Conservation (phyloP, 2,797 vertebrate genomes). For the Poecile montanus region DNA sequence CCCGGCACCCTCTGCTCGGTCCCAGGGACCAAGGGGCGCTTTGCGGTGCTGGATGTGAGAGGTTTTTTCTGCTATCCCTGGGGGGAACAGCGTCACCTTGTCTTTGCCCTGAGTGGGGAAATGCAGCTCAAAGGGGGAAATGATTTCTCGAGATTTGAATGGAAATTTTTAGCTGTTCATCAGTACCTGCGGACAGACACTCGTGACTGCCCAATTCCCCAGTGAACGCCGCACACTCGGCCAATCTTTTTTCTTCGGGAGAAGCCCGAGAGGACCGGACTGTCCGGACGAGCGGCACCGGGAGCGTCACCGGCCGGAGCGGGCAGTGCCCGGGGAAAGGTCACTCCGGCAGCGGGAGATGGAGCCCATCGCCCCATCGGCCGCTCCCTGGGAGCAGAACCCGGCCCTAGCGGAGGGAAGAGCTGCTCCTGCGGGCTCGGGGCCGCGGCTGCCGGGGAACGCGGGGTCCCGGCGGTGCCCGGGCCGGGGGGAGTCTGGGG, state of each 20-base stretch:
- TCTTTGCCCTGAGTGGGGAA: background rate
- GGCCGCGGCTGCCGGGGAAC: background rate
- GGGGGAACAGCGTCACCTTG: background rate
- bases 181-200: background rate
- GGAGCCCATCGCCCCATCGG: background rate
- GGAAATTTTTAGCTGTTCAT: background rate
- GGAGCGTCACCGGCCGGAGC: background rate
- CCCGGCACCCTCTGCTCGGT: background rate
- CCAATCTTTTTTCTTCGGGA: background rate
- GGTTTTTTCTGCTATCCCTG: background rate
- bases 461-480: background rate
- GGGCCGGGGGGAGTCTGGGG: background rate
- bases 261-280: background rate
- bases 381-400: background rate
- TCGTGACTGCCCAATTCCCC: background rate
- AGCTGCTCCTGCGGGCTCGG: background rate
- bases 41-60: background rate
- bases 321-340: background rate
- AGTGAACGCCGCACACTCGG: background rate
- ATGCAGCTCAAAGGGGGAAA: background rate
- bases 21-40: background rate
- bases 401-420: background rate
- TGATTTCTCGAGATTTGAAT: background rate
- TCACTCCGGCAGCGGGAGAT: background rate
- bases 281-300: background rate